These are phyloP conservation scores for Tryphoninae sp. DNA, from an alignment of 2,888 invertebrate genomes.

Conservation along the genomic window DNA sequence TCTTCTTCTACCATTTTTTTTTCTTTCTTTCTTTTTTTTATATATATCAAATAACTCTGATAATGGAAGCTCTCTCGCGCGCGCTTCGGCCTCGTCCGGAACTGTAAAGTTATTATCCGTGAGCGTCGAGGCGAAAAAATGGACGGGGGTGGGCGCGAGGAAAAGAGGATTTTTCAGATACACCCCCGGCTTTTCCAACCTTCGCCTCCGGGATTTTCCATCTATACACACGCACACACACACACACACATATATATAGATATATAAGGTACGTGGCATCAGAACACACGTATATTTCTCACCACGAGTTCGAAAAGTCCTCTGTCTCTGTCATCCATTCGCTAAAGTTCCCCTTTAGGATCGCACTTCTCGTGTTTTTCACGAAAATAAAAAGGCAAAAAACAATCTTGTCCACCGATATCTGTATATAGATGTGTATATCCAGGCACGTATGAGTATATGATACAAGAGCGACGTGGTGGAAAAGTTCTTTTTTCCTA, in stretches of 20 bases:
- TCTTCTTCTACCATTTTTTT: conserved; percentile 9
- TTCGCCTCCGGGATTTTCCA: conserved; percentile 5
- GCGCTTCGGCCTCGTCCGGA: conserved; percentile 3
- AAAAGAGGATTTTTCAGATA: conserved; percentile 24
- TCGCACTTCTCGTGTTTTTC: conserved; percentile 38
- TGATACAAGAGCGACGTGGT: neutral
- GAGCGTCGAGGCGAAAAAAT: conserved; percentile 25
- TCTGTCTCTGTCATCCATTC: conserved; percentile 35
- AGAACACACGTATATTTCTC: conserved; percentile 50
- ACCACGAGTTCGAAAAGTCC: conserved; percentile 49
- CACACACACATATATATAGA: neutral
- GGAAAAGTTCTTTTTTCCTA: conserved; percentile 2
- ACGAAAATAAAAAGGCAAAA: conserved; percentile 16
- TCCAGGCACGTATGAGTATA: neutral
- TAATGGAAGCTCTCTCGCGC: conserved; percentile 44
- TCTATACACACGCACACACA: neutral
- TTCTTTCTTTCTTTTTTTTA: conserved; percentile 1
- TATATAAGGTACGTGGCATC: neutral
- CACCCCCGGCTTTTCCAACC: conserved; percentile 13
- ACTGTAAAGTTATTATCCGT: conserved; percentile 41
- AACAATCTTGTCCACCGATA: neutral
- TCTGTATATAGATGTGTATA: neutral
- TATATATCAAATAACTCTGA: conserved; percentile 30
- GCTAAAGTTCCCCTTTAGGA: conserved; percentile 38
- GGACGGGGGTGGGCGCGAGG: neutral